Evolutionary conservation across 2,797 vertebrate species (phyloP).

Genomic region (Scyliorhinus canicula): DNA sequence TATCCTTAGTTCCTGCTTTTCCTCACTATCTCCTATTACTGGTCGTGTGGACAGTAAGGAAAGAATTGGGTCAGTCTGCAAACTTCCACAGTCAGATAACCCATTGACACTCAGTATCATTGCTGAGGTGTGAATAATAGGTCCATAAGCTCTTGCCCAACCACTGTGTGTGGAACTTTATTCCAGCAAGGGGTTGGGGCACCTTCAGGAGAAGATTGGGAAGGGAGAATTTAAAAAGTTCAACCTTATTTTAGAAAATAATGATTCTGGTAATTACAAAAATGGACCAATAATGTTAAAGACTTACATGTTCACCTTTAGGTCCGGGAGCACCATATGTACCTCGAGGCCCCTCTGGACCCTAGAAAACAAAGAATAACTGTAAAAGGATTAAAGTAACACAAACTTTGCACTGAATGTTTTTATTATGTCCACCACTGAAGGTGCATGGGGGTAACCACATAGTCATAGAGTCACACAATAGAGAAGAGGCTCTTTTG

Average conservation of each 20-base stretch:
- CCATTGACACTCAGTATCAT: neutral
- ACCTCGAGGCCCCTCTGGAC: slow-evolving; percentile 57
- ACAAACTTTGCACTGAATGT: neutral
- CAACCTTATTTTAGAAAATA: neutral
- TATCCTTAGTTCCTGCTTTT: neutral
- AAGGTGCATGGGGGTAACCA: no score
- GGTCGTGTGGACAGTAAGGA: neutral
- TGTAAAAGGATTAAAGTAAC: neutral
- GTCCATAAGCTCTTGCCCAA: neutral
- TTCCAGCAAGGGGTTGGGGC: neutral
- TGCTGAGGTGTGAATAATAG: neutral
- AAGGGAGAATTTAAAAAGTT: neutral
- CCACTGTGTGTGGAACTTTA: neutral
- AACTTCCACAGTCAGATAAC: neutral
- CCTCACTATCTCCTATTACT: neutral
- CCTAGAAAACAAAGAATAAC: slow-evolving; percentile 49
- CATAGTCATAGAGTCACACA: no score
- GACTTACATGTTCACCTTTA: slow-evolving; percentile 63
- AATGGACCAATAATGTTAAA: neutral
- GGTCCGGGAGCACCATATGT: slow-evolving; percentile 52
- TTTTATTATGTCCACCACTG: neutral
- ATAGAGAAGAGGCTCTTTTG: no score
- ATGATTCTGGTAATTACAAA: neutral
- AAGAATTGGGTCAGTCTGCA: neutral
- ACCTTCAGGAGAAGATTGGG: neutral